Evolutionary conservation across 2,797 vertebrate genomes (phyloP), one percentile per base, ranked within the genome.

Genomic region (Semotilus atromaculatus): DNA sequence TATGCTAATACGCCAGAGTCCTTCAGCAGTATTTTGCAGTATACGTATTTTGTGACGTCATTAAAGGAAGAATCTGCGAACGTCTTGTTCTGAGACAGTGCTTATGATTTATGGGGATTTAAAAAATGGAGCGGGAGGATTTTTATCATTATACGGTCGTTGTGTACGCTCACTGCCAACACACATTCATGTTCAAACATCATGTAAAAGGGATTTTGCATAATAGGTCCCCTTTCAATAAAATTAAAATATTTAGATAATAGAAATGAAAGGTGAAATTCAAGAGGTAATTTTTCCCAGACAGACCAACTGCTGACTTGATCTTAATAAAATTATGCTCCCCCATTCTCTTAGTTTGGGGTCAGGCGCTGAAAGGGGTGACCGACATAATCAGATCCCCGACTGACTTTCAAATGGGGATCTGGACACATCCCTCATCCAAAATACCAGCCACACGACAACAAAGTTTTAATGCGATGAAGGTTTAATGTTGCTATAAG

Each of bases 381-480:
- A 40, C 31, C 23, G 78, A 80, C 64, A 89, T 83, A 86, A 86
- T 88, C 68, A 84, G 87, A 85, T 89, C 85, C 60, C 84, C 72
- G 81, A 80, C 81, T 77, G 71, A 83, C 76, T 84, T 87, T 40
- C 58, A 82, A 86, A 87, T 72, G 70, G 82, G 84, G 84, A 81
- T 79, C 85, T 84, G n/a, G 36, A 68, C 78, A 81, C 71, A 36
- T 82, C 80, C 84, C 88, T 79, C 83, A 81, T 60, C 77, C 83
- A 68, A 48, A 48, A 34, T 66, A 26, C 29, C 70, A 29, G 58
- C 80, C 53, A 67, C 70, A 74, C 6, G 18, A 60, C 67, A 79
- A 58, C n/a, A 36, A 80, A 64, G 38, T 58, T 43, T 64, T 64
- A 29, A 76, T 19, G 18, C n/a, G n/a, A 40, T n/a, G 36, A 60